Evolutionary conservation across 2,113 vertebrate genomes (phyloP).

Genomic region (Anguilla rostrata): DNA sequence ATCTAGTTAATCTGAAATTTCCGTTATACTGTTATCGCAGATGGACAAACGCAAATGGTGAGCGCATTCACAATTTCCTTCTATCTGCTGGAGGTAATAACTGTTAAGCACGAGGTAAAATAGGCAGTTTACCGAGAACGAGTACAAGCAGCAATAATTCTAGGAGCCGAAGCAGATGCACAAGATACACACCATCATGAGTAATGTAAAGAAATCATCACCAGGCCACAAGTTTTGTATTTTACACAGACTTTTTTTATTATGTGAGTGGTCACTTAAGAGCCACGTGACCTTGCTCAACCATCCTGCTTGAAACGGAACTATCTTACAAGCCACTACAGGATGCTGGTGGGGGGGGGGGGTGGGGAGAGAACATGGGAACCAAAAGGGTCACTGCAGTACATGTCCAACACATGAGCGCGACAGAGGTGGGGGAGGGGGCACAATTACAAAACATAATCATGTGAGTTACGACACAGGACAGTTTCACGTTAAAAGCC

Average conservation of each 20-base stretch:
- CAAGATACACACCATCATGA: not conserved
- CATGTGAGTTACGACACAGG: conserved; percentile 35
- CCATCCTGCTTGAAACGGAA: not conserved
- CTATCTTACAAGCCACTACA: conserved; percentile 40
- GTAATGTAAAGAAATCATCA: not conserved
- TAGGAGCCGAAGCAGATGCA: not conserved
- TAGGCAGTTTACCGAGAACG: not conserved
- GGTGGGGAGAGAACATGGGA: conserved; percentile 30
- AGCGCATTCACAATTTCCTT: not conserved
- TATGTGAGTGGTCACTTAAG: not conserved
- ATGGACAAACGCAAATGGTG: too few species aligned
- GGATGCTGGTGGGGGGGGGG: conserved; percentile 18
- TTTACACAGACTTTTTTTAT: conserved; percentile 40
- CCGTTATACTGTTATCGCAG: not conserved
- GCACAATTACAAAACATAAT: conserved; percentile 32
- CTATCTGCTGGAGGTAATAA: not conserved
- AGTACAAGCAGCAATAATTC: not conserved
- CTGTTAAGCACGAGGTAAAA: not conserved
- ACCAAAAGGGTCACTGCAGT: conserved; percentile 34
- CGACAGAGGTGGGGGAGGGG: not conserved
- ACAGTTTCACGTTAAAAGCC: conserved; percentile 6
- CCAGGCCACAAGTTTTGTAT: conserved; percentile 4
- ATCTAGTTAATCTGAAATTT: not conserved
- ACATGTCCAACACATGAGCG: conserved; percentile 16
- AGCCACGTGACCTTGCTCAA: conserved; percentile 20